These are phyloP conservation scores for Puma concolor DNA, from an alignment of 2,113 vertebrate genomes.

Conservation along the genomic window DNA sequence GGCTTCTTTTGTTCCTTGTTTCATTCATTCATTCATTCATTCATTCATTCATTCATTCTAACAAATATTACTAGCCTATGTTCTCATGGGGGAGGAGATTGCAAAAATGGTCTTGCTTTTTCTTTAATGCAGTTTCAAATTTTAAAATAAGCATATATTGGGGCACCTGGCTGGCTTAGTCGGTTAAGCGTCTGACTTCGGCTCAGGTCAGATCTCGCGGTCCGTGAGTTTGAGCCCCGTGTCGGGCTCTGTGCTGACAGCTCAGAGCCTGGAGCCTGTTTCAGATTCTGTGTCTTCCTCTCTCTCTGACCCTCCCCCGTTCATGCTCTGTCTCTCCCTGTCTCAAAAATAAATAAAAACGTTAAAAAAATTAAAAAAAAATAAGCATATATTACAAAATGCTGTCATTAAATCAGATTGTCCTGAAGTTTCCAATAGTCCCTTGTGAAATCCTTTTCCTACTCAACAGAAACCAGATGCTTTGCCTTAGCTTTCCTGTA, in stretches of 20 bases:
- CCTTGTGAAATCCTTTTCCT: neutral
- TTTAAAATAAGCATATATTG: constrained; percentile 26
- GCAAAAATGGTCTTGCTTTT: neutral
- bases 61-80: neutral
- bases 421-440: neutral
- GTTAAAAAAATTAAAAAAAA: neutral
- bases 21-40: constrained; percentile 8
- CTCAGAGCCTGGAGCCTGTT: no score
- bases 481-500: neutral
- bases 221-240: no score
- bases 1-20: neutral
- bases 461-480: neutral
- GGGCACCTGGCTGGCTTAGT: no score
- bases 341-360: no score
- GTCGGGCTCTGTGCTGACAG: no score
- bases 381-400: neutral
- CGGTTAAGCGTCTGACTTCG: no score
- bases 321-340: no score
- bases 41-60: constrained; percentile 12
- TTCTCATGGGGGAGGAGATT: neutral
- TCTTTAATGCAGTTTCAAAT: constrained; percentile 29
- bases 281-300: no score
- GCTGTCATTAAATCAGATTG: neutral
- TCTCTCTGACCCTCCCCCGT: no score
- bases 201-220: no score